Evolutionary conservation across 2,888 invertebrate genomes (phyloP).

Genomic region (Dryomyza anilis): DNA sequence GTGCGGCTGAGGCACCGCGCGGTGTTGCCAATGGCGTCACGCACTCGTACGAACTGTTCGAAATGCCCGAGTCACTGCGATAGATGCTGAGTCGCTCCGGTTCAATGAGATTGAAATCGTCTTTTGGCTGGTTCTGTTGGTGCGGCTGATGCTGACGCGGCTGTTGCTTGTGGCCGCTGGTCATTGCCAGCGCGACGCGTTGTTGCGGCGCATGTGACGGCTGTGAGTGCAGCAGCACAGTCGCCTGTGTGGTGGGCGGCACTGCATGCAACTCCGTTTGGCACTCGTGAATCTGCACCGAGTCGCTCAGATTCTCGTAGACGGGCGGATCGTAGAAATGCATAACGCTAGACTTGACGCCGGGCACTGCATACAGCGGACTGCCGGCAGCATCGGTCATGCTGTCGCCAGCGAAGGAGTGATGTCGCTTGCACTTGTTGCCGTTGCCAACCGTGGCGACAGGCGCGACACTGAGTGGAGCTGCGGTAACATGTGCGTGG

Average conservation of each 20-base stretch:
- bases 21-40: conserved; percentile 63
- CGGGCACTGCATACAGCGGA: conserved; percentile 21
- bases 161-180: conserved; percentile 44
- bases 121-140: conserved; percentile 56
- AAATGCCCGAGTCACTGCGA: conserved; percentile 61
- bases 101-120: conserved; percentile 54
- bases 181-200: conserved; percentile 24
- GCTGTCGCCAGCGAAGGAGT: conserved; percentile 60
- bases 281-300: conserved; percentile 69
- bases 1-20: conserved; percentile 24
- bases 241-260: conserved; percentile 39
- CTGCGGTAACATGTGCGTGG: neutral
- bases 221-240: conserved; percentile 47
- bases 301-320: conserved; percentile 71
- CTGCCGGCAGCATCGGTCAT: conserved; percentile 50
- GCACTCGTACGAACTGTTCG: conserved; percentile 64
- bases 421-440: conserved; percentile 59
- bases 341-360: conserved; percentile 40
- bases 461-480: no score
- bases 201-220: conserved; percentile 30
- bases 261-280: conserved; percentile 44
- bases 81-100: conserved; percentile 59
- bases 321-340: conserved; percentile 60
- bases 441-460: conserved; percentile 3
- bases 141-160: conserved; percentile 54